Evolutionary conservation across 2,888 invertebrate genomes (phyloP), one percentile per base, ranked within the genome.

Genomic region (Acleris cristana): DNA sequence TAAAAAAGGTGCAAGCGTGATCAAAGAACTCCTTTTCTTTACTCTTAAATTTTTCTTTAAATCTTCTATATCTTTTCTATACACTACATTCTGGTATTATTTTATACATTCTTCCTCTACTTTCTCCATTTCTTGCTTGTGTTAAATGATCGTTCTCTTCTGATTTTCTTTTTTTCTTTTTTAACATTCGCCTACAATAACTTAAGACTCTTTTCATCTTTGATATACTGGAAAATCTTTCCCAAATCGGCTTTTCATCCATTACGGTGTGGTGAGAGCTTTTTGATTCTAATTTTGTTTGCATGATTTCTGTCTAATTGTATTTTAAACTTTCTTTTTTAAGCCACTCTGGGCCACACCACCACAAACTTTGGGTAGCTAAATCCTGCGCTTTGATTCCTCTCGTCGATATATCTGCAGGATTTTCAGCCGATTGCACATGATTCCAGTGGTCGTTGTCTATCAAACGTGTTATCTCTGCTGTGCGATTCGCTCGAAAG

Each of bases 161-260:
- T 8, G 21, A 5, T 21, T 19, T 59, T 23, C 26, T 49, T 16
- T 40, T 53, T 34, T 61, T 49, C 40, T n/a, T 30, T 8, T 60
- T 69, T 34, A 71, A 49, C 34, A 71, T 40, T 54, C 68, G 69
- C 65, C 56, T 68, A 52, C 68, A 69, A 51, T 65, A 68, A 12
- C 67, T 55, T 30, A 71, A 21, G 40, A 71, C 71, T 57, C 65
- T 63, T 48, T 65, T 63, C 68, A 71, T 65, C 53, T 52, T 67
- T 6, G 62, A 60, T 12, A 69, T 48, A 26, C 51, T 65, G 10
- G 68, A 69, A 66, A 69, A 71, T 64, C 65, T 68, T 48, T 67
- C 58, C 65, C 69, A 68, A 45, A 65, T 68, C 40, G 59, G 53
- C 14, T 54, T 51, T 34, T 63, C 63, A 34, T 63, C 59, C 40